These are phyloP conservation scores for Ochropleura plecta DNA, from an alignment of 2,888 invertebrate species.

Conservation along the genomic window DNA sequence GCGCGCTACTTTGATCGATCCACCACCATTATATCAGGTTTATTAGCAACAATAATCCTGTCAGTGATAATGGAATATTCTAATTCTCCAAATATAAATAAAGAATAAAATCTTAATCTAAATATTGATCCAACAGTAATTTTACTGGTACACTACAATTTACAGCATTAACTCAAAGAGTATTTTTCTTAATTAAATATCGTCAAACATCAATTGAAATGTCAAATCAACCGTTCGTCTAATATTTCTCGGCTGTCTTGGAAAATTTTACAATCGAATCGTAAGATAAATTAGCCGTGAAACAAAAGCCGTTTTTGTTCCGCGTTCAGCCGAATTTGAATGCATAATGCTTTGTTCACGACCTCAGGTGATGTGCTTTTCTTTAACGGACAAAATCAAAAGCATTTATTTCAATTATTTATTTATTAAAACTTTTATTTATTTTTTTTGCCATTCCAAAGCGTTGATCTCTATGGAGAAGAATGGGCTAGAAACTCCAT, in stretches of 20 bases:
- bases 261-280: conserved; percentile 36
- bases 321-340: conserved; percentile 20
- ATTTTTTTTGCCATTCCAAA: too few species aligned
- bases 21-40: too few species aligned
- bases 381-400: too few species aligned
- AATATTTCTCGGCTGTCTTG: conserved; percentile 29
- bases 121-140: too few species aligned
- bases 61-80: not conserved
- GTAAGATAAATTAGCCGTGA: conserved; percentile 42
- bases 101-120: not conserved
- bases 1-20: too few species aligned
- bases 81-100: not conserved
- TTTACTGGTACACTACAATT: not conserved
- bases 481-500: too few species aligned
- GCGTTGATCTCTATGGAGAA: too few species aligned
- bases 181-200: not conserved
- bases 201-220: conserved; percentile 16
- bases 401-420: too few species aligned
- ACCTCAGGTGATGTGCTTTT: not conserved
- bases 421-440: too few species aligned
- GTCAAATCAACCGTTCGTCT: conserved; percentile 28
- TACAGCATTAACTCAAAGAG: not conserved
- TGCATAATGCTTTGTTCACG: not conserved
- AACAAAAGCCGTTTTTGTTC: conserved; percentile 45
- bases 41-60: too few species aligned